phyloP scores from a whole-genome alignment of 1,140 invertebrate species.

The Drosophila pseudoobscura region DNA sequence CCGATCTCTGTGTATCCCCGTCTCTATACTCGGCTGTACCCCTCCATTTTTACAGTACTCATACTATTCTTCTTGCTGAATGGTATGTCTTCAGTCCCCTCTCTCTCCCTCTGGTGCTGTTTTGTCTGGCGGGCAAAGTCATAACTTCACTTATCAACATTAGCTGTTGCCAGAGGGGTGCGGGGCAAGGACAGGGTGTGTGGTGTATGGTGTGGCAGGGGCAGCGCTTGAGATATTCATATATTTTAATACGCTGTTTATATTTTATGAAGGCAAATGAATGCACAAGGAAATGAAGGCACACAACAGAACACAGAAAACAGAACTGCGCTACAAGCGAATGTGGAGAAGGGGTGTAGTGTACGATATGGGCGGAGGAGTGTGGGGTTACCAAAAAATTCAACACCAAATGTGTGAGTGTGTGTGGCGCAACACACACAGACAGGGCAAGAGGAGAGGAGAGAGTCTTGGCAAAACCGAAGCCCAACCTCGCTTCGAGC shows the following conservation, averaged over 20 bases:
- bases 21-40: too few species aligned
- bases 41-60: too few species aligned
- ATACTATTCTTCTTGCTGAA: not conserved
- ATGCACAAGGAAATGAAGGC: slow-evolving; percentile 77
- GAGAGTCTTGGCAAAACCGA: slow-evolving; percentile 25
- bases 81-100: too few species aligned
- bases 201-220: not conserved
- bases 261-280: slow-evolving; percentile 81
- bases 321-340: slow-evolving; percentile 53
- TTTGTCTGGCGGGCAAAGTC: slow-evolving; percentile 76
- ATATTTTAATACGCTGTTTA: slow-evolving; percentile 81
- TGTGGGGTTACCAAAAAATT: slow-evolving; percentile 61
- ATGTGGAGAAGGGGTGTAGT: not conserved
- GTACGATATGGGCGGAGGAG: slow-evolving; percentile 2
- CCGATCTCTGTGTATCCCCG: not conserved
- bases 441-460: slow-evolving; percentile 23
- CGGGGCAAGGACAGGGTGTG: not conserved
- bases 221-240: slow-evolving; percentile 67
- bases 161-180: slow-evolving; percentile 60
- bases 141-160: slow-evolving; percentile 82
- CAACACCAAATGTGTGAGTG: slow-evolving; percentile 64
- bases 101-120: slow-evolving; percentile 5
- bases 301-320: slow-evolving; percentile 21
- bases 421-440: slow-evolving; percentile 50
- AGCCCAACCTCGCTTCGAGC: slow-evolving; percentile 78